These are phyloP conservation scores for Ornithorhynchus anatinus DNA, from an alignment of 2,113 vertebrate genomes.

Conservation along the genomic window DNA sequence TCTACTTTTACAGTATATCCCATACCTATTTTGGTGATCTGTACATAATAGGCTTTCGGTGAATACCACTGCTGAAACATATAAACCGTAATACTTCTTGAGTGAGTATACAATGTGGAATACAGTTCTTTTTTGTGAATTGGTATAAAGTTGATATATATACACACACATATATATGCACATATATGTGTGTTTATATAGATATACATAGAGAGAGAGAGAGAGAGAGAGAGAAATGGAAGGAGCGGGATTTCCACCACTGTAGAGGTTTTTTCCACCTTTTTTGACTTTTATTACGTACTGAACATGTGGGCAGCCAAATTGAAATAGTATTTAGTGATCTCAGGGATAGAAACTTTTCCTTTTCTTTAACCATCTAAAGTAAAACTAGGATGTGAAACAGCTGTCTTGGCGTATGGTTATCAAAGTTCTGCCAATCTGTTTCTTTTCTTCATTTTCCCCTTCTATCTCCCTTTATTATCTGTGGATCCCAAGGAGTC, in stretches of 20 bases:
- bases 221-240: too few species aligned
- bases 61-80: too few species aligned
- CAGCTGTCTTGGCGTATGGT: slow-evolving; percentile 70
- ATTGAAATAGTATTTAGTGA: slow-evolving; percentile 71
- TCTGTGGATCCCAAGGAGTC: slow-evolving; percentile 80
- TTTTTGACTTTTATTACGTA: slow-evolving; percentile 40
- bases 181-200: too few species aligned
- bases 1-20: too few species aligned
- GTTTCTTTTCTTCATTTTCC: slow-evolving; percentile 77
- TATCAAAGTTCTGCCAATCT: slow-evolving; percentile 70
- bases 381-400: slow-evolving; percentile 71
- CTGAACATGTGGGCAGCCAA: slow-evolving; percentile 62
- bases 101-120: too few species aligned
- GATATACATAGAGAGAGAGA: too few species aligned
- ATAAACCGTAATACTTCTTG: too few species aligned
- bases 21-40: too few species aligned
- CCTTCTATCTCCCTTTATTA: slow-evolving; percentile 77
- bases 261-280: too few species aligned
- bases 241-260: too few species aligned
- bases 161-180: too few species aligned
- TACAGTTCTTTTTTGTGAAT: not conserved
- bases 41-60: too few species aligned
- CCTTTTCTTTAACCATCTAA: slow-evolving; percentile 63
- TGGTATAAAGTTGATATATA: not conserved
- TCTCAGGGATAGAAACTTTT: slow-evolving; percentile 68